Base-by-base conservation (phyloP, 2,797 vertebrate genomes). In the Melanotaenia trifasciata region DNA sequence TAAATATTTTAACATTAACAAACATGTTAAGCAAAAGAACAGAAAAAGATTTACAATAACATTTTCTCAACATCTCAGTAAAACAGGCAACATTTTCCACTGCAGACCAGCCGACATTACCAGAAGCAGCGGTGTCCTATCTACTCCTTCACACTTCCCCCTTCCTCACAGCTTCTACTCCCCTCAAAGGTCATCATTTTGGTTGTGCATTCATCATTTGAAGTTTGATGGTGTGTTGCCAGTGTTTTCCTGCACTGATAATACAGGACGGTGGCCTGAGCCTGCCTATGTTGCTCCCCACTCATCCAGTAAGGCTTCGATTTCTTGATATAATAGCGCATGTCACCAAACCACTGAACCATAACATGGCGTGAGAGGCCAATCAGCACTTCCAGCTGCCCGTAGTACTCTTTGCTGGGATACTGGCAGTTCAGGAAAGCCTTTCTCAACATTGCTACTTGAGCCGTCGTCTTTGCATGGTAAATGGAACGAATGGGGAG, bases 331-430 rank as follows among this genome's bases (percentile, higher is more conserved):
- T 90, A 90, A 58, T 96, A 96, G 24, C 96, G 95, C 4, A 89
- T 95, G 83, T 96, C 95, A 2, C 92, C 85, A 58, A 95, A 97
- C 96, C 96, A 97, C 72, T 96, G 93, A 60, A 95, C 92, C 67
- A 97, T 84, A 58, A 64, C 65, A 3, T 75, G 22, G 30, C 94
- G 93, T 1, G 91, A 84, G 40, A 96, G 54, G 13, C 93, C 91
- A 0, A 90, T 94, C 58, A 77, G 76, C 59, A 40, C 58, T 62
- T 89, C 84, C 77, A 97, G 86, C 2, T 58, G 78, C 12, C 73
- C 67, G 88, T 96, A 96, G 60, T 94, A 94, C 13, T 92, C 86
- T 0, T 77, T 68, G 20, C 82, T 84, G 45, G 96, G 96, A 92
- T 95, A 97, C 64, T 95, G 96, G 81, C 92, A 94, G 28, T 68